These are phyloP conservation scores for Illadopsis cleaveri DNA, from an alignment of 2,113 vertebrate species.

Conservation along the genomic window DNA sequence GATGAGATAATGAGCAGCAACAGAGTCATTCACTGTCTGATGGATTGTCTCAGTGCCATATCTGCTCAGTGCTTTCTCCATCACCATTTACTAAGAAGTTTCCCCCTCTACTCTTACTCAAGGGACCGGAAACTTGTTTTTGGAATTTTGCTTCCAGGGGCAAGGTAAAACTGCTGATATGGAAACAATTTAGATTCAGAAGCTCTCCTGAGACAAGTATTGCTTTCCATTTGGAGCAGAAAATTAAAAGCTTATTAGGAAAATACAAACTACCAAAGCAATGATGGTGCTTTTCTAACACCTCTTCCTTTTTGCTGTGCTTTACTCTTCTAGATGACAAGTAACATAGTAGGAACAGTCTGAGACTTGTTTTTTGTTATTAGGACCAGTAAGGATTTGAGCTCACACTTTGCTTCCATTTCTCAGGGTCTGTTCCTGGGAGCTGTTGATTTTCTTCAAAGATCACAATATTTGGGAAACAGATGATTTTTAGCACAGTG, in stretches of 20 bases:
- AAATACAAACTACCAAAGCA: not conserved
- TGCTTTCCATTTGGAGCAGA: not conserved
- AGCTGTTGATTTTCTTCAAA: not conserved
- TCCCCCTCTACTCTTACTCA: not conserved
- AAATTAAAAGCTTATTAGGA: conserved; percentile 23
- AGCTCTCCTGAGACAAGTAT: not conserved
- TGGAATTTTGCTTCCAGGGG: not conserved
- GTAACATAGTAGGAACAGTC: not conserved
- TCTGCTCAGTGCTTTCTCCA: not conserved
- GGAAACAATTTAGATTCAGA: not conserved
- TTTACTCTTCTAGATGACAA: not conserved
- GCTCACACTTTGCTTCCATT: not conserved
- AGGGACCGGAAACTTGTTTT: not conserved
- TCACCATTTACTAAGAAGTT: not conserved
- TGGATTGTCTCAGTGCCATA: accelerated
- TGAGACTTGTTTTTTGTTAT: not conserved
- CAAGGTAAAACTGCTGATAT: not conserved
- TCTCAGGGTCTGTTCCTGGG: not conserved
- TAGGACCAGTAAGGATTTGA: not conserved
- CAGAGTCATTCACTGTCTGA: accelerated
- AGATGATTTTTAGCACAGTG: not conserved
- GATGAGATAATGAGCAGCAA: not conserved
- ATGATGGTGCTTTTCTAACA: not conserved
- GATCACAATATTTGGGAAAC: not conserved
- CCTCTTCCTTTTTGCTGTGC: not conserved